Conservation (phyloP, 1,140 invertebrate genomes). For the Charaxes varanes region DNA sequence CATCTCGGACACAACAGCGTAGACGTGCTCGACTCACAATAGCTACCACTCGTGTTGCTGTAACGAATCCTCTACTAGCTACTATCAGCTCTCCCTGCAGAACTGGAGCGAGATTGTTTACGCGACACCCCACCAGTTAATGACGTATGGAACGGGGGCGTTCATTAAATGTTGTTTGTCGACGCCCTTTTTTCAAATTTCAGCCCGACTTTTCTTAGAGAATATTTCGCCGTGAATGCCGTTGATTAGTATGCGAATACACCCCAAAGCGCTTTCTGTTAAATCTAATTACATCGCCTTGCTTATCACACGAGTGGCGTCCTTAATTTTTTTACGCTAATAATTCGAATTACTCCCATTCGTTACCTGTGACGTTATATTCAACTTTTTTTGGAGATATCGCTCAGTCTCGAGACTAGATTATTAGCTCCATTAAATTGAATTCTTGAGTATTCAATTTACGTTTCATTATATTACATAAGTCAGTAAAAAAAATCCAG, state of each 20-base stretch:
- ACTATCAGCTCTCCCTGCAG: constrained; percentile 63
- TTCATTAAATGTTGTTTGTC: constrained; percentile 59
- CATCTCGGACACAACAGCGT: constrained; percentile 65
- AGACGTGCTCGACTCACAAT: constrained; percentile 65
- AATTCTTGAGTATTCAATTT: too few relatives aligned
- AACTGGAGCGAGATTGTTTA: constrained; percentile 68
- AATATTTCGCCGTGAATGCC: constrained; percentile 42
- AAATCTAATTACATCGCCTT: constrained; percentile 37
- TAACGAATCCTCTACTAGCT: constrained; percentile 65
- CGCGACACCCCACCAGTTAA: constrained; percentile 62
- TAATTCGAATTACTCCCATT: constrained; percentile 24
- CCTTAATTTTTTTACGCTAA: constrained; percentile 30
- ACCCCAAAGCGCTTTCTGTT: constrained; percentile 25
- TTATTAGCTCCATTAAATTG: too few relatives aligned
- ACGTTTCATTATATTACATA: too few relatives aligned
- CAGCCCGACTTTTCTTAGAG: constrained; percentile 31
- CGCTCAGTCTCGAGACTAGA: too few relatives aligned
- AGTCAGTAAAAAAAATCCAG: too few relatives aligned
- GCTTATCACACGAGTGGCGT: constrained; percentile 29
- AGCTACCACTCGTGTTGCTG: constrained; percentile 57
- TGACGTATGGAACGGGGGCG: constrained; percentile 55
- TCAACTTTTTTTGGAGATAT: constrained; percentile 1
- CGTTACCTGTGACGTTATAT: constrained; percentile 13
- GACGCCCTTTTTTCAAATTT: constrained; percentile 44
- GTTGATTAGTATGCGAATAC: constrained; percentile 39